Evolutionary conservation across 2,888 invertebrate genomes (phyloP), one percentile per base, ranked within the genome.

Genomic region (Terebella lapidaria): DNA sequence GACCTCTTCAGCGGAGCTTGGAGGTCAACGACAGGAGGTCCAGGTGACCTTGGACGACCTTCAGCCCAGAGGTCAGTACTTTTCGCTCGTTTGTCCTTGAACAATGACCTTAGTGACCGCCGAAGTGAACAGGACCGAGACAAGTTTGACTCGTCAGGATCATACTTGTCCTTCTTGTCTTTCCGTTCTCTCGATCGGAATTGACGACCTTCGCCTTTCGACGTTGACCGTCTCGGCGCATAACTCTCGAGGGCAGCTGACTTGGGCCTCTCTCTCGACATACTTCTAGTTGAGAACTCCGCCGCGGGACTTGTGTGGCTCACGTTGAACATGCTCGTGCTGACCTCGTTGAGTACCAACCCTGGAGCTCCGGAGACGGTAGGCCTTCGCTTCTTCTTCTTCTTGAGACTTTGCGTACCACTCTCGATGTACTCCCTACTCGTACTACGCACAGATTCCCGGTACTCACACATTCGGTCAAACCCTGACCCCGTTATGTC

Each of bases 401-500:
- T 66, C 29, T 62, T 64, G 45, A 64, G 63, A 25, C 51, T 29
- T n/a, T n/a, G 25, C 10, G 25, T 35, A 26, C 53, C 24, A 5
- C 51, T 49, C 35, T 57, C 45, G 27, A 54, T 46, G 26, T 54
- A 30, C 27, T 67, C 65, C 22, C 61, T 59, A 26, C 68, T 65
- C 35, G 92, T 85, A 46, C 60, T 63, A 4, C 70, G 67, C 26
- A 93, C 85, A 46, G 94, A 93, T 77, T 90, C 88, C 67, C 94
- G 86, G 66, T 91, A 88, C 73, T 86, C 86, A 73, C 91, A 89
- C 91, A 94, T 91, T 70, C 94, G 86, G 76, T 90, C 88, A 85
- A 94, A 94, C 79, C 89, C 87, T 74, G 86, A 86, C 57, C 94
- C 94, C 64, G 91, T 89, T 58, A 91, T 88, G 82, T 95, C 93